Percentiles rank a stretch among this genome's conserved stretches.
These are phyloP conservation scores for Aethina tumida DNA, from an alignment of 1,140 invertebrate species.

Conservation along the genomic window DNA sequence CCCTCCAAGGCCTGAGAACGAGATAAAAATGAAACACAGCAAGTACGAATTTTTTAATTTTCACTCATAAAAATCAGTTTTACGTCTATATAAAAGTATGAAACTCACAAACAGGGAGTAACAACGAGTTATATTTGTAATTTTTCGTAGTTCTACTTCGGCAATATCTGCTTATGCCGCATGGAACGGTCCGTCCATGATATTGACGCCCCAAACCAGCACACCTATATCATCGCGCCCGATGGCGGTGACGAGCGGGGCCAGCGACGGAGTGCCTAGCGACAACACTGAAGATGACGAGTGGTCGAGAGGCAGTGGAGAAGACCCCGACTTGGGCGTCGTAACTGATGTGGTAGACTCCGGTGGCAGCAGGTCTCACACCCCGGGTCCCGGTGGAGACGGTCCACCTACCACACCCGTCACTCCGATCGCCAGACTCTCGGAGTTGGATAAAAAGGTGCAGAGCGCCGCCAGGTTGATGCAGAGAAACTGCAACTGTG, in stretches of 20 bases:
- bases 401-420: slow-evolving; percentile 29
- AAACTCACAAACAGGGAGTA: not conserved
- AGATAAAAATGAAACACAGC: slow-evolving; percentile 46
- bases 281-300: slow-evolving; percentile 55
- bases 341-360: too few relatives aligned
- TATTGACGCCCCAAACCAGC: slow-evolving; percentile 8
- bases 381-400: slow-evolving; percentile 38
- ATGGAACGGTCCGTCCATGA: slow-evolving; percentile 24
- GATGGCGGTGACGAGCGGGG: slow-evolving; percentile 35
- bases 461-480: slow-evolving; percentile 57
- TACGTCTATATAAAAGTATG: not conserved
- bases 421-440: too few relatives aligned
- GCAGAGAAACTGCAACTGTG: slow-evolving; percentile 58
- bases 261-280: slow-evolving; percentile 53
- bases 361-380: too few relatives aligned
- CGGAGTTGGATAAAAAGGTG: slow-evolving; percentile 60
- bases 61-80: not conserved
- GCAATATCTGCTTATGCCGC: slow-evolving; percentile 26
- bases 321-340: slow-evolving; percentile 43
- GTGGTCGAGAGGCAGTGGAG: slow-evolving; percentile 52
- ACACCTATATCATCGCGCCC: slow-evolving; percentile 10
- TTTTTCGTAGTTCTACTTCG: slow-evolving; percentile 20
- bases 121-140: not conserved
- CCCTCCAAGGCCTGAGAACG: slow-evolving; percentile 27
- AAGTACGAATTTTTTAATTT: slow-evolving; percentile 32